Base-by-base conservation (phyloP, 1,140 invertebrate genomes). In the Sycophaga agraensis region DNA sequence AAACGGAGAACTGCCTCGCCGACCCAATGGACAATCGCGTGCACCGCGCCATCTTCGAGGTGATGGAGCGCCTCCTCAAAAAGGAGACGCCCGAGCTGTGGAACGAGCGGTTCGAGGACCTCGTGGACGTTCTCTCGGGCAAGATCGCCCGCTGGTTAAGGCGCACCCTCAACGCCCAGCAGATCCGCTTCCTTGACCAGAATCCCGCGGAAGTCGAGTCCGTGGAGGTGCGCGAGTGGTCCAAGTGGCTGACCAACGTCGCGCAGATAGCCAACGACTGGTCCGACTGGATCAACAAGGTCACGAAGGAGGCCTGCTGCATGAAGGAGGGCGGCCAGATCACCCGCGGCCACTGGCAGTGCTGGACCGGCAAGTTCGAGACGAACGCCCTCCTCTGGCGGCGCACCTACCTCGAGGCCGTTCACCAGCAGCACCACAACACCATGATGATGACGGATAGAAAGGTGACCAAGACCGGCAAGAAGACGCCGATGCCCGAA, bases 81-180 rank as follows among this genome's bases (percentile, higher is more conserved):
- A 5, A 28, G 62, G 9, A 56, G 17, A 14, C 49, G 22, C 35
- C 34, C 0, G 16, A 26, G 4, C 45, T 58, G 0, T 16, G 48
- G 6, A 31, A 4, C 35, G 34, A 39, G 1, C 45, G 45, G 1
- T 31, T 11, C 12, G 66, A 63, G 31, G 67, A 70, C n/a, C 24
- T 70, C 0, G 57, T 77, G n/a, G 58, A 70, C 42, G 68, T 74
- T 0, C 56, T 76, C 9, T 63, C 71, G 17, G 73, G 71, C 17
- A 75, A 75, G 64, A 64, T 76, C 1, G 72, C 72, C 3, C 39
- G 42, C n/a, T 77, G 74, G 73, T n/a, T 78, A 1, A 67, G 57
- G 43, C 51, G 53, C 12, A 35, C 71, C 16, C 24, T 78, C 0
- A 65, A 59, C 1, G 65, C 69, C 2, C 69, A 66, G 1, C 59